phyloP scores from a whole-genome alignment of 1,140 invertebrate species.

The Gryllus bimaculatus region DNA sequence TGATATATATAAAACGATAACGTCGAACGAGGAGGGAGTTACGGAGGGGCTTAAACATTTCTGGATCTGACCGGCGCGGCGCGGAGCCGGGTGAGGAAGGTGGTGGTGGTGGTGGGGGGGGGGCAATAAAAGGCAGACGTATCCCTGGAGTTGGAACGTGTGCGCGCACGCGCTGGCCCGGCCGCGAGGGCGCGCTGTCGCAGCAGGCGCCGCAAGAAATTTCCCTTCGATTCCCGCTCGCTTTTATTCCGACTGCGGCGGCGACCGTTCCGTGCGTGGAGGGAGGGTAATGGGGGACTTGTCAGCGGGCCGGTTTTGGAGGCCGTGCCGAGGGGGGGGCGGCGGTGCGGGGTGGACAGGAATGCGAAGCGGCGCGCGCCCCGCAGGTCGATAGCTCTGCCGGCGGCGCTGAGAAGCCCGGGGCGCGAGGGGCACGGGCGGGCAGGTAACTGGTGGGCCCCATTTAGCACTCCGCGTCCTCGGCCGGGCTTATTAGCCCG shows the following conservation, averaged over 20 bases:
- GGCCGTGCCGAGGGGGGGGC: no score
- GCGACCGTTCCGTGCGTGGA: background rate
- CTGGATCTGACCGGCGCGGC: no score
- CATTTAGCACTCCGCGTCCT: background rate
- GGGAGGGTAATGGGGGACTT: no score
- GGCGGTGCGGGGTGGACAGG: background rate
- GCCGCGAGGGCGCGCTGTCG: no score
- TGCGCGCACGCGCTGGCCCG: background rate
- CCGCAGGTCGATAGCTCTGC: background rate
- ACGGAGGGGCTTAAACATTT: conserved; percentile 1
- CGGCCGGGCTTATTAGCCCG: background rate
- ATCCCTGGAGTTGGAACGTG: background rate
- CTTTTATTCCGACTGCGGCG: background rate
- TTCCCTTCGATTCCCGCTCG: background rate
- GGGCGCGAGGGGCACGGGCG: no score
- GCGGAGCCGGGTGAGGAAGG: no score
- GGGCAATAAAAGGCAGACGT: background rate
- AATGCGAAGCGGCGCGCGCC: background rate
- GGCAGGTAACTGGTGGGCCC: background rate
- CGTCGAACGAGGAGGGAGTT: background rate
- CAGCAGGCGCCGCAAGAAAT: background rate
- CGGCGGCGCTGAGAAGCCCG: no score
- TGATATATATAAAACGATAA: background rate
- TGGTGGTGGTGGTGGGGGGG: no score
- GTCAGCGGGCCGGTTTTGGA: no score